Conservation (phyloP, 2,888 invertebrate genomes). For the Syrphus vitripennis region DNA sequence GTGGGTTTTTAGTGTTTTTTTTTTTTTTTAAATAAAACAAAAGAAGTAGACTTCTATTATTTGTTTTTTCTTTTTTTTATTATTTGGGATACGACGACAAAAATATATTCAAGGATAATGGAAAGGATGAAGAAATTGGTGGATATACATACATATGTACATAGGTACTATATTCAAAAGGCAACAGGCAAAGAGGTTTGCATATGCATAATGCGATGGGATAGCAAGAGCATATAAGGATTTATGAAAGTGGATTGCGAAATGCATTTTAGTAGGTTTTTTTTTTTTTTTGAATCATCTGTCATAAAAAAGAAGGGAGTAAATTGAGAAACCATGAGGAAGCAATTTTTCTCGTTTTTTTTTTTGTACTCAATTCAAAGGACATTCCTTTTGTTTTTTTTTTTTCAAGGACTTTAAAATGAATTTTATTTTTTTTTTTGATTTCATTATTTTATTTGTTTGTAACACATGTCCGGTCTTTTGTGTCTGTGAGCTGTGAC, state of each 20-base stretch:
- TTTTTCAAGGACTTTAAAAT: constrained; percentile 46
- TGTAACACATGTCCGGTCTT: constrained; percentile 56
- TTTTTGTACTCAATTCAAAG: constrained; percentile 21
- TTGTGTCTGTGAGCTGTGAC: constrained; percentile 12
- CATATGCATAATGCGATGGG: constrained; percentile 4
- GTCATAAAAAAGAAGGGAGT: constrained; percentile 27
- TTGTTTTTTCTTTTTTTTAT: constrained; percentile 26
- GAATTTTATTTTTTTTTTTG: constrained; percentile 15
- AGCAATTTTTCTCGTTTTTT: neutral
- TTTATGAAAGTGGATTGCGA: constrained; percentile 42
- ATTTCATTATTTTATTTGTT: constrained; percentile 48
- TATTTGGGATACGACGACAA: constrained; percentile 12
- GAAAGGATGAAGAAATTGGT: constrained; percentile 53
- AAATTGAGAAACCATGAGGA: constrained; percentile 38
- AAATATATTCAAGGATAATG: constrained; percentile 56
- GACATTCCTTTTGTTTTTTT: constrained; percentile 22
- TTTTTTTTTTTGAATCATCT: constrained; percentile 50
- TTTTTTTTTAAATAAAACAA: constrained; percentile 40
- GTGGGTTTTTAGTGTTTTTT: constrained; percentile 16
- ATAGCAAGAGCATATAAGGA: constrained; percentile 1
- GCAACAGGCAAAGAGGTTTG: constrained; percentile 60
- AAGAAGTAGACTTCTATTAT: constrained; percentile 53
- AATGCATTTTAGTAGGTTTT: constrained; percentile 34
- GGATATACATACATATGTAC: neutral
- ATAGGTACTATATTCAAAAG: neutral